Base-by-base conservation (phyloP, 64 coral and sea anemone genomes). In the Stichodactyla helianthus region DNA sequence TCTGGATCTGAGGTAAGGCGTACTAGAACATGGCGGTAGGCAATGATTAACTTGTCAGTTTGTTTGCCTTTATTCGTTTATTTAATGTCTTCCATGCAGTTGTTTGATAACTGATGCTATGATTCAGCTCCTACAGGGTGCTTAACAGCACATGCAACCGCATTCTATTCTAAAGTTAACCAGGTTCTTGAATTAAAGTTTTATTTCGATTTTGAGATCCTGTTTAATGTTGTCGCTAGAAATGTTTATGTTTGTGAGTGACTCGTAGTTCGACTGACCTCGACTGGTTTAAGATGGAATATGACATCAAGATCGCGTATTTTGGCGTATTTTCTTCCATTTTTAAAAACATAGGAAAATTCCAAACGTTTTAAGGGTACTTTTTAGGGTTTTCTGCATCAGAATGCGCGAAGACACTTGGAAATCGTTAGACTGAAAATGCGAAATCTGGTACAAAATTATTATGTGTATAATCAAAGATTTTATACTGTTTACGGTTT, bases 201-300 rank as follows among this genome's bases (percentile, higher is more conserved):
- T 74, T 74, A 68, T 68, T 74, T 28, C 12, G 10, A 31, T 28
- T n/a, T 74, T 74, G 68, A 74, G 10, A 74, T 74, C 25, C 68
- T 74, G 68, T 74, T 74, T 74, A 74, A 74, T 74, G 68, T 74
- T 74, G 68, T 74, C 68, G 68, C 27, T 74, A n/a, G 14, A 31
- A 74, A 74, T 10, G 68, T 35, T 74, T 26, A 71, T 10, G 25
- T 71, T 31, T 74, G 20, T 2, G 0, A 27, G 25, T 74, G 26
- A 74, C 68, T 74, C 23, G 7, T 10, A 8, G 68, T 27, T 74
- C 25, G 68, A 27, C 25, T 15, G 55, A 58, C 62, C 68, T 74
- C 26, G 7, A 15, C 25, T 10, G 10, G 11, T 74, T 74, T 25
- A 74, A 27, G 10, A 11, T 74, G 4, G 19, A 68, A 20, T 17